Percentiles rank a stretch among this genome's conserved stretches.
These are phyloP conservation scores for Oncorhynchus keta DNA, from an alignment of 2,113 vertebrate genomes.

Conservation along the genomic window DNA sequence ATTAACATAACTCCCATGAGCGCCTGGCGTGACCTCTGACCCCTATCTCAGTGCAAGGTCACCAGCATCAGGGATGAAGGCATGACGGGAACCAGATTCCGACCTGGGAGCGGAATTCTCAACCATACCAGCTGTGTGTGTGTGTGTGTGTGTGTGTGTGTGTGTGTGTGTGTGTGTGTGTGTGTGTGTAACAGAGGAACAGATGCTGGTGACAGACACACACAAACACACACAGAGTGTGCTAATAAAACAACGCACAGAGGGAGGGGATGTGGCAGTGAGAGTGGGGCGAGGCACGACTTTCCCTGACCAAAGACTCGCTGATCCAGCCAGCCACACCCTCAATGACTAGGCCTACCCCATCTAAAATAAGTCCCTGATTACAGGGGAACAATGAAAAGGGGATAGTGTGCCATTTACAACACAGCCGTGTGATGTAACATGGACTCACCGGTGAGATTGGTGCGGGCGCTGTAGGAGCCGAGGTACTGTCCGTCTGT, in stretches of 20 bases:
- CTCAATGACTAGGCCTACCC: neutral
- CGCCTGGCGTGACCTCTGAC: neutral
- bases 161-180: slow-evolving; percentile 35
- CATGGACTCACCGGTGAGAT: slow-evolving; percentile 83
- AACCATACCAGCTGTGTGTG: slow-evolving; percentile 45
- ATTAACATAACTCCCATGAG: neutral
- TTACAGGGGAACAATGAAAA: too few relatives aligned
- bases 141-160: slow-evolving; percentile 36
- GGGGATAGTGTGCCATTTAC: too few relatives aligned
- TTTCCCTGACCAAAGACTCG: neutral
- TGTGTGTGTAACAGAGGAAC: slow-evolving; percentile 23
- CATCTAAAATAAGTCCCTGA: too few relatives aligned
- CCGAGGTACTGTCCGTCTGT: slow-evolving; percentile 77
- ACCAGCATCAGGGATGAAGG: slow-evolving; percentile 22
- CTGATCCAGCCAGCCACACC: neutral
- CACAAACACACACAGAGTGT: neutral
- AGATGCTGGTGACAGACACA: slow-evolving; percentile 9
- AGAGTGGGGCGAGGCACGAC: neutral
- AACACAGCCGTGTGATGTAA: too few relatives aligned
- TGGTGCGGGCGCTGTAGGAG: slow-evolving; percentile 82
- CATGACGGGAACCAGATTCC: slow-evolving; percentile 21
- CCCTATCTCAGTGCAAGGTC: slow-evolving; percentile 25
- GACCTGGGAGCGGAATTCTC: slow-evolving; percentile 1
- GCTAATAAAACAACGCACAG: neutral
- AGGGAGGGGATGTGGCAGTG: too few relatives aligned